Evolutionary conservation across 2,113 vertebrate genomes (phyloP).

Genomic region (Beaufortia kweichowensis): DNA sequence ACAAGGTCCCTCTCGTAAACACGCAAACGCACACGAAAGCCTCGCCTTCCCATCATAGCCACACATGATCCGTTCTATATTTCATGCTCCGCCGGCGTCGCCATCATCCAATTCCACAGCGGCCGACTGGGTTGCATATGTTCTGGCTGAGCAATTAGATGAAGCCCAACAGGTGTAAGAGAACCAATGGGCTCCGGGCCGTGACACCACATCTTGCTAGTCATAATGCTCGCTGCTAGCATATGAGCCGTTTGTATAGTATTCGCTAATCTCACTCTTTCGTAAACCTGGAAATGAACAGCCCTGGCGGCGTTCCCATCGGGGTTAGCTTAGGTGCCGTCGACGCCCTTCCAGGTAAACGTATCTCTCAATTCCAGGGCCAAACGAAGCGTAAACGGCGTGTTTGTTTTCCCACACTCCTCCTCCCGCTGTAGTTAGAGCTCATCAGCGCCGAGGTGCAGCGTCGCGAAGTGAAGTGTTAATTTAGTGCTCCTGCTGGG

Average conservation of each 20-base stretch:
- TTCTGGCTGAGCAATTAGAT: constrained; percentile 53
- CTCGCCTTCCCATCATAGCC: constrained; percentile 21
- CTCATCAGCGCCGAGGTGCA: constrained; percentile 81
- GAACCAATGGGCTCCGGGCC: constrained; percentile 32
- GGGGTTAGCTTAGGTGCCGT: constrained; percentile 69
- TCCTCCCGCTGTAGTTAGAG: constrained; percentile 54
- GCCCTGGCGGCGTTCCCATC: constrained; percentile 68
- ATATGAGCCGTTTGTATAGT: constrained; percentile 44
- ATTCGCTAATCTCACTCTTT: constrained; percentile 31
- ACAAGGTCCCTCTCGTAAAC: constrained; percentile 21
- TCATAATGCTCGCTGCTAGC: constrained; percentile 34
- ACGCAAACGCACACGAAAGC: constrained; percentile 14
- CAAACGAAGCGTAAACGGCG: constrained; percentile 87
- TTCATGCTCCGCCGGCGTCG: constrained; percentile 40
- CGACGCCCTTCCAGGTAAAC: constrained; percentile 82
- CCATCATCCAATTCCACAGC: constrained; percentile 26
- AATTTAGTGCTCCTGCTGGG: constrained; percentile 86
- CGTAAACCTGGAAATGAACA: constrained; percentile 3
- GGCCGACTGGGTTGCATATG: constrained; percentile 9
- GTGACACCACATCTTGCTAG: constrained; percentile 41
- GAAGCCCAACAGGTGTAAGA: constrained; percentile 59
- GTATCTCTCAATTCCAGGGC: constrained; percentile 74
- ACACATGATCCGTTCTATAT: constrained; percentile 52
- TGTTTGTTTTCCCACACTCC: constrained; percentile 84
- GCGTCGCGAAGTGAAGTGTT: constrained; percentile 83